These are phyloP conservation scores for Drosophila nannoptera DNA, from an alignment of 1,140 invertebrate species.

Conservation along the genomic window DNA sequence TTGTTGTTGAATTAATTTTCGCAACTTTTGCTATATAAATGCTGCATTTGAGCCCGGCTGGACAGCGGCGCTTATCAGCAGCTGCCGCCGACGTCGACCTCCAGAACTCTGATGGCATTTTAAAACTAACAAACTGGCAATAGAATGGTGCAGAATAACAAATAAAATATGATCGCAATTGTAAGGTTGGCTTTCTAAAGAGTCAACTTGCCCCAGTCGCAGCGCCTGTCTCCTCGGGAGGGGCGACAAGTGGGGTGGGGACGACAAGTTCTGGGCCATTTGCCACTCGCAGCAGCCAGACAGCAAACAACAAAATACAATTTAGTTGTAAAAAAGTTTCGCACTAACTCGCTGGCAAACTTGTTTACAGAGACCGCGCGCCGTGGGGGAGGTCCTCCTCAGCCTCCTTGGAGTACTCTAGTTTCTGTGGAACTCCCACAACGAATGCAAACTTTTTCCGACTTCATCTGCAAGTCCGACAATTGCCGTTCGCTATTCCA, in stretches of 20 bases:
- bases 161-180: constrained; percentile 35
- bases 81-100: constrained; percentile 11
- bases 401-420: neutral
- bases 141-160: neutral
- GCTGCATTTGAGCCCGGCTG: constrained; percentile 26
- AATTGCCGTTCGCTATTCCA: constrained; percentile 43
- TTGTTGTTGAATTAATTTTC: too few relatives aligned
- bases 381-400: neutral
- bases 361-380: constrained; percentile 47
- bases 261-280: constrained; percentile 43
- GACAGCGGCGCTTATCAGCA: constrained; percentile 41
- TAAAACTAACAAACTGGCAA: constrained; percentile 22
- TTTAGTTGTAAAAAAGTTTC: constrained; percentile 59
- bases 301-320: constrained; percentile 45
- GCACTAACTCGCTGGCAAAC: constrained; percentile 36
- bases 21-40: neutral
- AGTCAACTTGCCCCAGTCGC: constrained; percentile 6
- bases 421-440: constrained; percentile 2
- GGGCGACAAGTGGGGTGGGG: too few relatives aligned
- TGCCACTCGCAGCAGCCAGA: constrained; percentile 46
- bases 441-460: constrained; percentile 18
- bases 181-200: constrained; percentile 15
- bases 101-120: constrained; percentile 8
- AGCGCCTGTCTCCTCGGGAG: neutral
- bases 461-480: constrained; percentile 32